phyloP scores from a whole-genome alignment of 2,113 vertebrate species.

The Malurus elegans region DNA sequence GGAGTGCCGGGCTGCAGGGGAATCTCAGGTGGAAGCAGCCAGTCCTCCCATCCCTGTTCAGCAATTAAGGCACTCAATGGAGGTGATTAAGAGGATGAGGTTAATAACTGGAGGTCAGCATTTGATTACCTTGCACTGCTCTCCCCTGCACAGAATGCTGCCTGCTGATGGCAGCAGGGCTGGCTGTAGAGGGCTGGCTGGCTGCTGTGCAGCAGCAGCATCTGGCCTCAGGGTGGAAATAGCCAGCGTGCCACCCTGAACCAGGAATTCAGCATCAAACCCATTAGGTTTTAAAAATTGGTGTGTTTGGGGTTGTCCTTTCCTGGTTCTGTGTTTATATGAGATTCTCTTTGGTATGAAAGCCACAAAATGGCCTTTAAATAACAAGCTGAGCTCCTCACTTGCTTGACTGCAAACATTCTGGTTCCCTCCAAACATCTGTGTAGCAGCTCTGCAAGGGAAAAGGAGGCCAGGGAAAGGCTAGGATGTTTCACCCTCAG shows the following conservation, averaged over 20 bases:
- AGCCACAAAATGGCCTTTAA: background rate
- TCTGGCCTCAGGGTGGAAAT: background rate
- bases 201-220: background rate
- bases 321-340: background rate
- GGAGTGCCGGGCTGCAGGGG: background rate
- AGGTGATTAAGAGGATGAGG: background rate
- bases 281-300: background rate
- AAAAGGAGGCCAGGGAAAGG: background rate
- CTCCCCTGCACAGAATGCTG: background rate
- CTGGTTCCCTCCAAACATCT: background rate
- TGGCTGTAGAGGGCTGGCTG: background rate
- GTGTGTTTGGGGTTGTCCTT: background rate
- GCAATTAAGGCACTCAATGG: background rate
- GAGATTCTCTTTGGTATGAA: background rate
- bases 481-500: background rate
- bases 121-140: background rate
- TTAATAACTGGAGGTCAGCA: constrained; percentile 2
- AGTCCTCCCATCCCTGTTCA: background rate
- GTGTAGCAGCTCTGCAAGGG: background rate
- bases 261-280: background rate
- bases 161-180: fast-evolving
- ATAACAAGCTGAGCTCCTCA: background rate
- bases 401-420: background rate
- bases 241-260: background rate
- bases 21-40: background rate